These are phyloP conservation scores for Cladorhizidae sp. DNA, from an alignment of 37 sponge, comb jelly and placozoan species.

Conservation along the genomic window DNA sequence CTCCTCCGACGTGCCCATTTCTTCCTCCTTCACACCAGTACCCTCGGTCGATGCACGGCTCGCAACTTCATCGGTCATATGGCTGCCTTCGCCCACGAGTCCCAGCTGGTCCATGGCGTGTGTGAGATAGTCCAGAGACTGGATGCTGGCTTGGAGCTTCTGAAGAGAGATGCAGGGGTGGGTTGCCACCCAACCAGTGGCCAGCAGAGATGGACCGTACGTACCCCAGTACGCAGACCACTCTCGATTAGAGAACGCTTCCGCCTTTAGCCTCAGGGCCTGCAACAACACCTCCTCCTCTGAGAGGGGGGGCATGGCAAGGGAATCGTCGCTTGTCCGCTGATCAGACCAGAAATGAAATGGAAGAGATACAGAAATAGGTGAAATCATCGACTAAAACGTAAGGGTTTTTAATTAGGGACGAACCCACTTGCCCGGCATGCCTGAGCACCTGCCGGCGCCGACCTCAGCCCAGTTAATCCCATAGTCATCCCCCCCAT, in stretches of 20 bases:
- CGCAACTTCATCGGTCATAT: background rate
- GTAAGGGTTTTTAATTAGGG: too few relatives aligned
- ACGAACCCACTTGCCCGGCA: conserved; percentile 69
- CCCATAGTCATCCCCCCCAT: conserved; percentile 16
- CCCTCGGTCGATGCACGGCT: too few relatives aligned
- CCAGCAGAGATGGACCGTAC: conserved; percentile 59
- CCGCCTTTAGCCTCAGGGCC: conserved; percentile 58
- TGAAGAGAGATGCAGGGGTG: conserved; percentile 61
- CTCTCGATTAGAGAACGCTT: conserved; percentile 48
- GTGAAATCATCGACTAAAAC: background rate
- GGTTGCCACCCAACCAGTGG: conserved; percentile 26
- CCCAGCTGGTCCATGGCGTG: conserved; percentile 1
- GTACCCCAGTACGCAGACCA: conserved; percentile 63
- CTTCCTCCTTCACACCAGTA: too few relatives aligned
- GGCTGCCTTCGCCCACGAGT: background rate
- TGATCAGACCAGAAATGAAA: background rate
- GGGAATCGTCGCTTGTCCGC: background rate
- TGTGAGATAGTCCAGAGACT: conserved; percentile 12
- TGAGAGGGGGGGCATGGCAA: background rate
- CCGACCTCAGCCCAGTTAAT: conserved; percentile 66
- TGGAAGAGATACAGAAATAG: background rate
- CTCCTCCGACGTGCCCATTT: background rate
- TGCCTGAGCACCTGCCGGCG: conserved; percentile 59
- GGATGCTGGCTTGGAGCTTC: conserved; percentile 16
- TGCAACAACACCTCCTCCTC: conserved; percentile 19